phyloP scores from a whole-genome alignment of 2,797 vertebrate species.

The Pachyuromys duprasi region DNA sequence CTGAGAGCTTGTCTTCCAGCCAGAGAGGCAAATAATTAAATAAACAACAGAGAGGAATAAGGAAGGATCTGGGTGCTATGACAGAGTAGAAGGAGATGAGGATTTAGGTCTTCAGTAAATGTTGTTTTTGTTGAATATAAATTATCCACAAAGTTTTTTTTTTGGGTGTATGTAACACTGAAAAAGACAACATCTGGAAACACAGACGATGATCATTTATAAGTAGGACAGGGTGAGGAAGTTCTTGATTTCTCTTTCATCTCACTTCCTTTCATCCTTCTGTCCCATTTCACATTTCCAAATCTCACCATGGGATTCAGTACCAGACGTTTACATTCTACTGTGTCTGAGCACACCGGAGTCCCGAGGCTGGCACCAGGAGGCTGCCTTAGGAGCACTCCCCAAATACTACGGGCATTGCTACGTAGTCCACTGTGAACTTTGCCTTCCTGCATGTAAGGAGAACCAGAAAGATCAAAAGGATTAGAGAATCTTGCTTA shows the following conservation, averaged over 20 bases:
- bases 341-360: fast-evolving
- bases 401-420: neutral
- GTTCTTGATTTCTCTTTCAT: slow-evolving; percentile 19
- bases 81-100: neutral
- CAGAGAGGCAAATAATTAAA: slow-evolving; percentile 37
- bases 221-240: neutral
- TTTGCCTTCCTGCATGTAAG: neutral
- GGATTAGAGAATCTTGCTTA: neutral
- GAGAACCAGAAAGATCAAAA: neutral
- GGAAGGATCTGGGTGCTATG: neutral
- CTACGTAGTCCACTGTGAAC: neutral
- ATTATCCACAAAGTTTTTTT: neutral
- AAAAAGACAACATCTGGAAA: neutral
- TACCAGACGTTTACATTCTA: fast-evolving
- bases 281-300: neutral
- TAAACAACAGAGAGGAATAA: neutral
- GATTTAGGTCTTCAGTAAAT: neutral
- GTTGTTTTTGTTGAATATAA: neutral
- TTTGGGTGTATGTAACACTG: neutral
- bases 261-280: slow-evolving; percentile 1
- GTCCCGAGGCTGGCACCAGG: neutral
- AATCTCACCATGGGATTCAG: neutral
- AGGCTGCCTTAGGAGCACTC: too few species aligned
- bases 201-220: neutral
- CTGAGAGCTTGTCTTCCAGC: neutral